Percentiles rank a stretch among this genome's conserved stretches.
Conservation (phyloP, 2,113 vertebrate genomes). For the Seriola dumerili region DNA sequence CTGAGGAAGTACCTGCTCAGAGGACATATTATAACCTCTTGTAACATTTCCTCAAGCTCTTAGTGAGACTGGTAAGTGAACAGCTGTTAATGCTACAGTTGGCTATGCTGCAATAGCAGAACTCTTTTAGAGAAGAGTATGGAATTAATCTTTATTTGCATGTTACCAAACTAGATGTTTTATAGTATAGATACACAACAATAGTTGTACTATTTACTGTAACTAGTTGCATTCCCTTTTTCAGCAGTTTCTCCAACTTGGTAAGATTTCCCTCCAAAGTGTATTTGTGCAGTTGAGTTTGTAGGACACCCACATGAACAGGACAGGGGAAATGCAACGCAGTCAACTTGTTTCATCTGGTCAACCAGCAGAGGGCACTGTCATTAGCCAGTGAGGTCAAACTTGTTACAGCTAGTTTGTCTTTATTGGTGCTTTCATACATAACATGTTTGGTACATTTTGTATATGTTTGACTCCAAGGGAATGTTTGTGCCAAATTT, state of each 20-base stretch:
- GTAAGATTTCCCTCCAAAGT: slow-evolving; percentile 83
- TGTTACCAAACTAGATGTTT: too few relatives aligned
- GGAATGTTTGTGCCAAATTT: too few relatives aligned
- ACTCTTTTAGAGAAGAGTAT: too few relatives aligned
- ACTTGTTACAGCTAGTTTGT: background rate
- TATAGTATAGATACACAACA: too few relatives aligned
- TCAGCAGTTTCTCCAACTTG: slow-evolving; percentile 89
- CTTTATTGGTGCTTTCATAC: background rate
- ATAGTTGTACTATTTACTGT: background rate
- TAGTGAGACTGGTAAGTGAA: too few relatives aligned
- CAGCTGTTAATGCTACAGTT: too few relatives aligned
- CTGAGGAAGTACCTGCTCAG: too few relatives aligned
- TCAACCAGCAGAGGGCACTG: background rate
- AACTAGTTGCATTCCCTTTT: slow-evolving; percentile 80
- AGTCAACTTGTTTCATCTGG: slow-evolving; percentile 1
- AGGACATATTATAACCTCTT: too few relatives aligned
- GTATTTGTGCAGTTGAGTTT: slow-evolving; percentile 85
- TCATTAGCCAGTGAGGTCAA: background rate
- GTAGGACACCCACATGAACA: slow-evolving; percentile 81
- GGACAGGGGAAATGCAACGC: slow-evolving; percentile 84
- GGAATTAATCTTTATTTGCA: too few relatives aligned
- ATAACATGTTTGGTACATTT: background rate
- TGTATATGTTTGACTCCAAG: too few relatives aligned
- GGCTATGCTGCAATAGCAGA: too few relatives aligned
- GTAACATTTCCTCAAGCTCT: too few relatives aligned